Evolutionary conservation across 2,113 vertebrate genomes (phyloP), one percentile per base, ranked within the genome.

Genomic region (Apistogramma diplotaenia): DNA sequence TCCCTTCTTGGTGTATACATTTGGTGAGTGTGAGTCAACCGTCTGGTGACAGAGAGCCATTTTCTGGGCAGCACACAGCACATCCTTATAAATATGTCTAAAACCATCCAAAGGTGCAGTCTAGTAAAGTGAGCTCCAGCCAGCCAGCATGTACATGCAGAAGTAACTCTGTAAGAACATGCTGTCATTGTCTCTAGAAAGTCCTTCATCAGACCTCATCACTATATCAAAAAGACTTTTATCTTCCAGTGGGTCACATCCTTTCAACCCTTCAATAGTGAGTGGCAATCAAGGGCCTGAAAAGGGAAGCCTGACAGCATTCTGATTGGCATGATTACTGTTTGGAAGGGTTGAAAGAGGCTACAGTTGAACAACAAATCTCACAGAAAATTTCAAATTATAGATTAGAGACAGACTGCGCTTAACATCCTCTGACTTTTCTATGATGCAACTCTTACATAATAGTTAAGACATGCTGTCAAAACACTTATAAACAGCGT

Each of bases 241-340:
- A 40, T 82, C 58, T 74, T 51, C 67, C 4, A 29, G 16, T 3
- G 3, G 56, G 76, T 59, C 55, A 43, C 72, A 55, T 35, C 59
- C 58, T 40, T 62, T 76, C 23, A 59, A 55, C 60, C 65, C 56
- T 60, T 83, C 65, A 85, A 54, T 79, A 12, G 71, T 78, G 78
- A 53, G 58, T 37, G 40, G 59, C 75, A 82, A 87, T 88, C 88
- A 89, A 12, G 57, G 59, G 31, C 55, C 61, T 51, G 81, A 19
- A 88, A 61, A 74, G 15, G 43, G 80, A 76, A 73, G 73, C 18
- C 65, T 71, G 73, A 76, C 60, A 87, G 81, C 19, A 60, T 16
- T 70, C 74, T 53, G 73, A 62, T 74, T 77, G 60, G 27, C 55
- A 35, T 58, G 31, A 58, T 60, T 83, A 33, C 11, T 75, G 16